A percentile compares a stretch with the other conserved stretches of the same genome.
phyloP scores from a whole-genome alignment of 2,797 vertebrate genomes.

The Decapterus maruadsi region DNA sequence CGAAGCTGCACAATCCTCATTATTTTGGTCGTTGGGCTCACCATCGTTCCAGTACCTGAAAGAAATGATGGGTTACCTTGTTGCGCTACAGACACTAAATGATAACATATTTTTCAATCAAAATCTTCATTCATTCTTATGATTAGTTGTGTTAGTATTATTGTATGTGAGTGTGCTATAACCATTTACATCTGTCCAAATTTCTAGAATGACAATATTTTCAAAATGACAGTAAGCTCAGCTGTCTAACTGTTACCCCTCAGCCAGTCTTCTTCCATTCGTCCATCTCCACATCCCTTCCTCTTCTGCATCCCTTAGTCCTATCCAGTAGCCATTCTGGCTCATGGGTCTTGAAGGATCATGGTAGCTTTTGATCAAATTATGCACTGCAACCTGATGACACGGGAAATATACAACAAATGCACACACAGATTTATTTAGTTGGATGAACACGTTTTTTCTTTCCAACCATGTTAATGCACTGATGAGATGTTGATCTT shows the following conservation, averaged over 20 bases:
- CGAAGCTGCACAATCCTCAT: slow-evolving; percentile 80
- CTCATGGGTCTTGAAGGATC: fast-evolving
- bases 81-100: not conserved
- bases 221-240: not conserved
- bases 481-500: slow-evolving; percentile 24
- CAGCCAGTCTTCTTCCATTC: slow-evolving; percentile 64
- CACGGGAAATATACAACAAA: slow-evolving; percentile 20
- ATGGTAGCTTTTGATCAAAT: slow-evolving; percentile 45
- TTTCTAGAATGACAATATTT: not conserved
- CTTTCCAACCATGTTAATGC: not conserved
- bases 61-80: slow-evolving; percentile 6
- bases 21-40: slow-evolving; percentile 60
- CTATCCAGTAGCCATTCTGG: slow-evolving; percentile 74
- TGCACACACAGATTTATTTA: not conserved
- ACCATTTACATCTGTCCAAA: not conserved
- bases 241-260: slow-evolving; percentile 66
- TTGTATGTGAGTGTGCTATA: not conserved
- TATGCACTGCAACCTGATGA: slow-evolving; percentile 55
- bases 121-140: too few species aligned
- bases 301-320: slow-evolving; percentile 71
- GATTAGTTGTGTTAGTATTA: too few species aligned
- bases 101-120: not conserved
- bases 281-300: slow-evolving; percentile 82
- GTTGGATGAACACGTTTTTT: not conserved
- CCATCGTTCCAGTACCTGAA: slow-evolving; percentile 78